These are phyloP conservation scores for Acipenser ruthenus DNA, from an alignment of 2,797 vertebrate genomes.

Conservation along the genomic window DNA sequence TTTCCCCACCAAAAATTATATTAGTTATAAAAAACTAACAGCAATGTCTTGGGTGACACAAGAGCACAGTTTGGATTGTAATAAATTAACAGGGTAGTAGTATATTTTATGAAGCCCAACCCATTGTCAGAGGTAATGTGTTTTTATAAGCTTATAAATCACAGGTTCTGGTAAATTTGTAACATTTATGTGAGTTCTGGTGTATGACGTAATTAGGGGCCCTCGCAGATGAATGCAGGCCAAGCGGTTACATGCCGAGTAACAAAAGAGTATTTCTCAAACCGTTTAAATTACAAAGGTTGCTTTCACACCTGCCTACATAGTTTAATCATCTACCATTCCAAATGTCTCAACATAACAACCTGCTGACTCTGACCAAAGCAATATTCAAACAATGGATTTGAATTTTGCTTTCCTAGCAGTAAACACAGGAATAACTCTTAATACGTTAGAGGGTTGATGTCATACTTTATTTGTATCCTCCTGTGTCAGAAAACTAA, in stretches of 20 bases:
- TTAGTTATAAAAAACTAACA: no score
- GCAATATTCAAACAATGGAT: not conserved
- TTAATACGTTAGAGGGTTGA: no score
- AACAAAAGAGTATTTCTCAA: conserved; percentile 60
- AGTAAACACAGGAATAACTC: no score
- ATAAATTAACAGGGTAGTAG: conserved; percentile 31
- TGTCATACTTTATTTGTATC: no score
- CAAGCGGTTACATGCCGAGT: conserved; percentile 24
- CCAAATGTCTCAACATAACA: conserved; percentile 76
- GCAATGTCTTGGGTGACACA: conserved; percentile 33
- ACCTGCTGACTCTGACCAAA: conserved; percentile 49
- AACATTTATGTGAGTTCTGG: conserved; percentile 19
- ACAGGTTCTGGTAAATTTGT: not conserved
- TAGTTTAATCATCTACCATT: conserved; percentile 98
- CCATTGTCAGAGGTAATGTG: conserved; percentile 28
- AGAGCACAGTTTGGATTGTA: conserved; percentile 19
- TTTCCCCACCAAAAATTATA: no score
- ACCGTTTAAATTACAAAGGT: conserved; percentile 89
- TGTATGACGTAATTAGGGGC: not conserved
- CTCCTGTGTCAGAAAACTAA: no score
- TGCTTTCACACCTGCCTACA: conserved; percentile 91
- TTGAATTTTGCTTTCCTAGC: no score
- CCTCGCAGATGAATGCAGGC: not conserved
- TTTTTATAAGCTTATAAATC: conserved; percentile 15
- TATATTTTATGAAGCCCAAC: conserved; percentile 11